Evolutionary conservation across 2,888 invertebrate species (phyloP).

Genomic region (Hypselothyrea guttata): DNA sequence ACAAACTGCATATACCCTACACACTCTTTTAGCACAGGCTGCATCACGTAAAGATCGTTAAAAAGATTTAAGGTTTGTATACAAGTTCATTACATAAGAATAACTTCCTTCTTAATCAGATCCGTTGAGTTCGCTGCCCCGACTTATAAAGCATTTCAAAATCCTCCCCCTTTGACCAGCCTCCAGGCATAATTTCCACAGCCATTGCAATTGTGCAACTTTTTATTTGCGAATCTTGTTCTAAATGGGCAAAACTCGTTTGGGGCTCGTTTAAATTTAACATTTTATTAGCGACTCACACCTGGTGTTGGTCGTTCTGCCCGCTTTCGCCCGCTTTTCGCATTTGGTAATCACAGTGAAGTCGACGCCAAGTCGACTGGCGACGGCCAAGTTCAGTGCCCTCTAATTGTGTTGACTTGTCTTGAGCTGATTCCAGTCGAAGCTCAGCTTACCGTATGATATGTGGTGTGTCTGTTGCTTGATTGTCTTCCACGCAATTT

Average conservation of each 20-base stretch:
- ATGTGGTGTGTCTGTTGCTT: constrained; percentile 15
- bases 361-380: constrained; percentile 22
- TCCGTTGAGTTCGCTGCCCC: constrained; percentile 64
- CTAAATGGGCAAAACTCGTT: constrained; percentile 65
- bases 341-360: constrained; percentile 68
- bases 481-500: constrained; percentile 33
- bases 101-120: constrained; percentile 10
- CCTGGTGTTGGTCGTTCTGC: constrained; percentile 49
- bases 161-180: neutral
- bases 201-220: constrained; percentile 66
- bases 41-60: neutral
- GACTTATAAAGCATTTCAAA: constrained; percentile 5
- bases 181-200: neutral
- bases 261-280: constrained; percentile 59
- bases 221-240: constrained; percentile 50
- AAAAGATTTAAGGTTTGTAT: constrained; percentile 1
- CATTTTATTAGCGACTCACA: constrained; percentile 67
- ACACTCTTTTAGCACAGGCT: no score
- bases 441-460: no score
- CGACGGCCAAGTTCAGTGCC: constrained; percentile 6
- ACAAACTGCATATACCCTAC: no score
- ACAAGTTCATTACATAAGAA: constrained; percentile 48
- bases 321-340: constrained; percentile 67
- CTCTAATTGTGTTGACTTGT: constrained; percentile 69
- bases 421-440: no score